Conservation (phyloP, 2,797 vertebrate species). For the Eulemur mongoz region DNA sequence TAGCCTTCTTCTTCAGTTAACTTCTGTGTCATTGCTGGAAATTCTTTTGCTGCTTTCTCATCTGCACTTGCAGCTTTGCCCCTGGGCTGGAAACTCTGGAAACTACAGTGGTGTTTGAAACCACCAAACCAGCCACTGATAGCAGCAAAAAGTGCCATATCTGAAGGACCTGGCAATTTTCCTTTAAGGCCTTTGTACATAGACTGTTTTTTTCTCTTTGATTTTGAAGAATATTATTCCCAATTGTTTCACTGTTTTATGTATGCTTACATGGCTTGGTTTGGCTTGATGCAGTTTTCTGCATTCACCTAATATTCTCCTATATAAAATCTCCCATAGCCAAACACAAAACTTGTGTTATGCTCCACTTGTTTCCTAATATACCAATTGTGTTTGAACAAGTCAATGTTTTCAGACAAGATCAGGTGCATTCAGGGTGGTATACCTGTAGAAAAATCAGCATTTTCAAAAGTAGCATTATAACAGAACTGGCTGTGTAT, state of each 20-base stretch:
- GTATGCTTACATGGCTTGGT: not conserved
- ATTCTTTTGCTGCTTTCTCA: not conserved
- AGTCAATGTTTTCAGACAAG: not conserved
- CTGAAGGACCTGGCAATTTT: not conserved
- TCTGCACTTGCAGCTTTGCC: not conserved
- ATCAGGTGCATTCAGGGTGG: not conserved
- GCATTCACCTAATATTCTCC: not conserved
- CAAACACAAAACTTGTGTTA: not conserved
- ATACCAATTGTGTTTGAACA: not conserved
- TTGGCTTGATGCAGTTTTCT: not conserved
- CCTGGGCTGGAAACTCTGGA: not conserved
- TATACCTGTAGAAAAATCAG: not conserved
- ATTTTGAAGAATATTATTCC: not conserved
- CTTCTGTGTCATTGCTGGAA: not conserved
- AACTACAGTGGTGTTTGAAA: not conserved
- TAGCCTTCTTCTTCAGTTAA: not conserved
- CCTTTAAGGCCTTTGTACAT: not conserved
- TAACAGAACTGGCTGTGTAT: not conserved
- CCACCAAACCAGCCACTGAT: not conserved
- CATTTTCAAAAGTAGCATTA: constrained; percentile 30
- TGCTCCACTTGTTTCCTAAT: not conserved
- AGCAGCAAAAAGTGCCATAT: not conserved
- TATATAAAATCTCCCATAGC: not conserved
- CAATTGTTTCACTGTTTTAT: not conserved
- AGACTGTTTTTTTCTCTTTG: constrained; percentile 5